Base-by-base conservation (phyloP, 1,140 invertebrate genomes). In the Magallana ariakensis region DNA sequence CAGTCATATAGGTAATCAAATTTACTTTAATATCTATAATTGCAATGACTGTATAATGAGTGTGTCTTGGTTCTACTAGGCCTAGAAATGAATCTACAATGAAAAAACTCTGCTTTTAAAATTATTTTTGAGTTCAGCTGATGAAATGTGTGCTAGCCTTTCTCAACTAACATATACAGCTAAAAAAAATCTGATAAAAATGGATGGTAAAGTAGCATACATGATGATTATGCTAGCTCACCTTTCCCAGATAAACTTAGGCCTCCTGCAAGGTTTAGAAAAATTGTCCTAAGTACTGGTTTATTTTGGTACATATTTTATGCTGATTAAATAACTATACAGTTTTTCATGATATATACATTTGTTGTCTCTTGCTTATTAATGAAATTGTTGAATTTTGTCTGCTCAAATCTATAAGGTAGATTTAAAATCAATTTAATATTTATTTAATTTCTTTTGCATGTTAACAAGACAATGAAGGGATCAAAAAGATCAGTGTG, bases 131-230 rank as follows among this genome's bases (percentile, higher is more conserved):
- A 75, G 66, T 26, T 75, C 33, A 33, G 26, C 66, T 26, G 22
- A 75, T 75, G 66, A 75, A 75, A 75, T 75, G 26, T 75, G 22
- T 75, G 22, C 66, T 75, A 75, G 19, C 66, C 22, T 75, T 26
- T 75, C 22, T 26, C 19, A 75, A 75, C 66, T 75, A 75, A 75
- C 22, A 26, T 33, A 75, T 13, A 75, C 66, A 75, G 22, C 66
- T 75, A 75, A 22, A 75, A 75, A 75, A 75, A 75, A 75, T 75
- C 66, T 75, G 66, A 75, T 75, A 75, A 15, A 46, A 75, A 75
- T 75, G 66, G 66, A 75, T 75, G 66, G 66, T 75, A 19, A 75
- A 75, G 66, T 75, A 75, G 66, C 66, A 75, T 75, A 75, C 22
- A 75, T 75, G 66, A 75, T 75, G 66, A 26, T 33, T 75, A 75